Evolutionary conservation across 2,888 invertebrate species (phyloP), one percentile per base, ranked within the genome.

Genomic region (Perithous albicinctus): DNA sequence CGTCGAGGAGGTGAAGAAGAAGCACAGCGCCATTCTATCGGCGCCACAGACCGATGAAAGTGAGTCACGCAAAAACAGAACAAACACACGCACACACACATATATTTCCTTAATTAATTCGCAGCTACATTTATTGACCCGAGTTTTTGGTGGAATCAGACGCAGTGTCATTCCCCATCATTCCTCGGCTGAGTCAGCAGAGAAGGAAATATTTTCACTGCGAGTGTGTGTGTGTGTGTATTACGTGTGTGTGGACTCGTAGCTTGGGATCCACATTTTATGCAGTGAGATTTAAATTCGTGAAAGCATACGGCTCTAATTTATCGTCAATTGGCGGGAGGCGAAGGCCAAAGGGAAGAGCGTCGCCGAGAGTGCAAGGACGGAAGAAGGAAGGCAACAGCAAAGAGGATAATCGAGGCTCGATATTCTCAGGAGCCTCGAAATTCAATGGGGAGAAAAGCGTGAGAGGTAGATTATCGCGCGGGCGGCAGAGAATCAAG

Each of bases 1-100:
- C 95, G 99, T 99, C 87, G 99, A 99, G 93, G 99, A 99, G 93
- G 99, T 99, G 84, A 99, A 99, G 96, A 99, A 99, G 95, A 99
- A 99, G 95, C 99, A 99, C 94, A 99, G 99, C 94, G 97, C 98
- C 94, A 99, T 99, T 93, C 95, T 99, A 91, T 99, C 99, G 91
- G 99, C 99, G 90, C 99, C 99, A 89, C 98, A 98, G 93, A 98
- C 98, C 93, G 99, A 99, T 95, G 99, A 99, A 95, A 99, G 98
- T 98, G 94, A 97, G 97, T 95, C 84, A 41, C 15, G 69, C 23
- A 69, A 46, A 46, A 43, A 66, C 35, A 48, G 29, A 54, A 29
- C 54, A 54, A 29, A 67, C 32, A 38, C 26, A 61, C 8, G 10
- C 10, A 59, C 29, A 29, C 38, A 32, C 54, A 48, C 18, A 56